Evolutionary conservation across 2,797 vertebrate species (phyloP), one percentile per base, ranked within the genome.

Genomic region (Phoebastria nigripes): DNA sequence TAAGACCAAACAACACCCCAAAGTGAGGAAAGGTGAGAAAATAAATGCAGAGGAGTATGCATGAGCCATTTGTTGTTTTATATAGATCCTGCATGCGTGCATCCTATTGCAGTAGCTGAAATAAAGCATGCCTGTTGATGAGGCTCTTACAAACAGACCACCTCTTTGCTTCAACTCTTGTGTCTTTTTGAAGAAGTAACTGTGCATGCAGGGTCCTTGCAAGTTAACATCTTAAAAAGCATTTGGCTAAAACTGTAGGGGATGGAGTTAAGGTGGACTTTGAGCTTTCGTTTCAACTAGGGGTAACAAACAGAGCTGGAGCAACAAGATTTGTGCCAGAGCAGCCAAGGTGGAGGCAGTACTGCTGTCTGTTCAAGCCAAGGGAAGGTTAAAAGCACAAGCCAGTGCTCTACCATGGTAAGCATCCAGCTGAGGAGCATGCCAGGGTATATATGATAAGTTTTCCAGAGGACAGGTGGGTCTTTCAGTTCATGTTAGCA

Each of bases 381-480:
- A 47, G n/a, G 70, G 37, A 70, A 56, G 47, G 54, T 47, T 55
- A 65, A 26, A 85, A 92, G 44, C 80, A 33, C 49, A 62, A 66
- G 22, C 39, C 65, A 51, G 19, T 72, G 37, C n/a, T 86, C n/a
- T 80, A 7, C 21, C 33, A 9, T 46, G 19, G 20, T 54, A 42
- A 67, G 39, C 39, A 49, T 65, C n/a, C 46, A 66, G 61, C 58
- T 91, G 54, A 86, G 72, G 63, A 65, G 39, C 18, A 8, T 76
- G 31, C 21, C 14, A 52, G 12, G 6, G 39, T 83, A 35, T 65
- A 37, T 39, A 8, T 39, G 49, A 2, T 54, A 46, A 86, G 16
- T 95, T 79, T 96, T 90, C 46, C 69, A 94, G 82, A 41, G 17
- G 25, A 49, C 70, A 69, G 74, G 16, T 94, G 46, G 51, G 41